Evolutionary conservation across 1,140 invertebrate species (phyloP).

Genomic region (Brachionus calyciflorus): DNA sequence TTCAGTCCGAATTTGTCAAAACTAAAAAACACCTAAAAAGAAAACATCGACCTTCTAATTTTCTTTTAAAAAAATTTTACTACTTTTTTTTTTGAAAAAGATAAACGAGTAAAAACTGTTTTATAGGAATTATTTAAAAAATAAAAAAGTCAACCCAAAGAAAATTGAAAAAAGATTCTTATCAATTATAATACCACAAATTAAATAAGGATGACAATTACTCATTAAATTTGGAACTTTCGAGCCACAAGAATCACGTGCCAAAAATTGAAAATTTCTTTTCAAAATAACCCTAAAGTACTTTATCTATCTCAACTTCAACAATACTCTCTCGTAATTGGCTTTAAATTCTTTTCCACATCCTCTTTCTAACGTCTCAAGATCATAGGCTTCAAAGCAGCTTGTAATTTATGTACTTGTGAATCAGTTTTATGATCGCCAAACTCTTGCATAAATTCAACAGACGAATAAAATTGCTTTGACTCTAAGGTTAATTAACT

Average conservation of each 20-base stretch:
- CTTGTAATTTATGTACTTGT: slow-evolving; percentile 74
- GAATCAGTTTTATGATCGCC: slow-evolving; percentile 91
- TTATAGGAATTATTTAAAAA: too few relatives aligned
- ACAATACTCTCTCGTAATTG: slow-evolving; percentile 99
- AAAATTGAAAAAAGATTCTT: too few relatives aligned
- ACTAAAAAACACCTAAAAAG: too few relatives aligned
- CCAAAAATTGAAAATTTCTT: slow-evolving; percentile 93
- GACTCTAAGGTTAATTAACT: too few relatives aligned
- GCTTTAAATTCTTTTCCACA: slow-evolving; percentile 95
- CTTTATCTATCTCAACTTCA: slow-evolving; percentile 98
- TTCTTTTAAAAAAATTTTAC: too few relatives aligned
- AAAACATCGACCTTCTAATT: too few relatives aligned
- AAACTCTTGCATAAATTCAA: slow-evolving; percentile 92
- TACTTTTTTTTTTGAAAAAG: too few relatives aligned
- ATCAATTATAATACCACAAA: slow-evolving; percentile 95
- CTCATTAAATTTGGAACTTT: slow-evolving; percentile 96
- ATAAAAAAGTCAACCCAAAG: too few relatives aligned
- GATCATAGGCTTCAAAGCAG: slow-evolving; percentile 97
- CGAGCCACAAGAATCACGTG: slow-evolving; percentile 79
- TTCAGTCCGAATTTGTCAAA: too few relatives aligned
- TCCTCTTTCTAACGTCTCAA: slow-evolving; percentile 94
- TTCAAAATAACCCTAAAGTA: slow-evolving; percentile 98
- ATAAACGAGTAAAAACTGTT: too few relatives aligned
- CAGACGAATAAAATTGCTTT: slow-evolving; percentile 78
- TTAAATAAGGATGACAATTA: slow-evolving; percentile 96